Base-by-base conservation (phyloP, 2,113 vertebrate species). In the Dinomys branickii region DNA sequence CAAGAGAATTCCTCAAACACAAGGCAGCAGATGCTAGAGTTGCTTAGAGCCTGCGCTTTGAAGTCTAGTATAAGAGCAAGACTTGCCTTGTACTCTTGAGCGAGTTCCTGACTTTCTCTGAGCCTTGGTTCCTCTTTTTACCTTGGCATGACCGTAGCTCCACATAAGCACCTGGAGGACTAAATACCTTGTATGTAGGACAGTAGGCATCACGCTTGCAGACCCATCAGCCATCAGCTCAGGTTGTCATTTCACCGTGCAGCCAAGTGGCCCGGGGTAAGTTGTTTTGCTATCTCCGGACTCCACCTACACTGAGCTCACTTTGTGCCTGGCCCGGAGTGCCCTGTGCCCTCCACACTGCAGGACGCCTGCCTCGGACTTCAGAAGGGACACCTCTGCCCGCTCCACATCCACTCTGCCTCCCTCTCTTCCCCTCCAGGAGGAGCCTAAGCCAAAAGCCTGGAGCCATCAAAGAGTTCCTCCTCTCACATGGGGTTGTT, bases 41-140 rank as follows among this genome's bases (percentile, higher is more conserved):
- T 9, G 2, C 82, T 94, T 50, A 52, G 4, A 63, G 47, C 19
- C 75, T 91, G 80, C 86, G 24, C 59, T 97, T 95, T 82, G 50
- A 56, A 86, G 38, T 86, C 71, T 61, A 59, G 41, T 28, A 87
- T 90, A 85, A 85, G 77, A 88, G 67, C 77, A 92, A 54, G 65
- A 47, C 47, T 83, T 96, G 47, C 52, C 33, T 22, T 54, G 82
- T 69, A 47, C 6, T 90, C 58, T 71, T 33, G 30, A 75, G 16
- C 86, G 59, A 52, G 22, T 92, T 94, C 33, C n/a, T 75, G 83
- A 47, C n/a, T 58, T 94, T 75, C 84, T 85, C 50, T 44, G 50
- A 90, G 85, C 81, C 83, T 95, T 69, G 35, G 82, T 90, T 92
- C 63, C 71, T 92, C 20, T 90, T 52, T 85, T 67, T 59, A 65